Conservation (phyloP, 2,797 vertebrate genomes). For the Halcyon chelicuti region DNA sequence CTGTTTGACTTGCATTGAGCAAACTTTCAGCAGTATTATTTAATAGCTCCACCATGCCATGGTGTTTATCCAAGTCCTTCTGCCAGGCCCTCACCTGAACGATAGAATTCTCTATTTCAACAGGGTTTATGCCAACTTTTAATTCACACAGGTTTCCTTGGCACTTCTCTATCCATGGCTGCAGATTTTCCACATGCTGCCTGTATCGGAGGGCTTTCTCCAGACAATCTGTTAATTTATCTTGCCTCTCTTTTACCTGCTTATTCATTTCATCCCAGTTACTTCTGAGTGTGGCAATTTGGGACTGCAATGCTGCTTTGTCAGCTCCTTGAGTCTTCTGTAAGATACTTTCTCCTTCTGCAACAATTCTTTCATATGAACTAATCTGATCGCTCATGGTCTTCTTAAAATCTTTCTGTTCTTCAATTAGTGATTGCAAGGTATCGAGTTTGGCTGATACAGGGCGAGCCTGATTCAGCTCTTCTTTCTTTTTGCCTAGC, state of each 20-base stretch:
- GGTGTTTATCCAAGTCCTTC: constrained; percentile 93
- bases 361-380: constrained; percentile 84
- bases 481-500: constrained; percentile 87
- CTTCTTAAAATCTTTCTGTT: constrained; percentile 84
- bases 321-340: constrained; percentile 90
- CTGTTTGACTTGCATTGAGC: constrained; percentile 85
- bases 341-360: constrained; percentile 91
- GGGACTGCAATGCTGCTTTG: constrained; percentile 88
- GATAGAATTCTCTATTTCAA: constrained; percentile 84
- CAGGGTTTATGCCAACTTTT: constrained; percentile 82
- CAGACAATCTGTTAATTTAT: constrained; percentile 85
- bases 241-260: constrained; percentile 81
- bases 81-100: constrained; percentile 88
- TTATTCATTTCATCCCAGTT: constrained; percentile 92
- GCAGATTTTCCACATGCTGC: constrained; percentile 86
- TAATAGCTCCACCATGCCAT: constrained; percentile 88
- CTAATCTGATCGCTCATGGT: constrained; percentile 80
- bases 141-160: constrained; percentile 80
- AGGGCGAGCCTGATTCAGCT: constrained; percentile 79
- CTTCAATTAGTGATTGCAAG: constrained; percentile 84
- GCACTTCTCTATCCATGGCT: constrained; percentile 89
- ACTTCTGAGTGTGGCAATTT: constrained; percentile 85
- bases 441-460: constrained; percentile 86
- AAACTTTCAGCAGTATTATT: constrained; percentile 87
- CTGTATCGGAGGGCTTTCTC: constrained; percentile 88